Evolutionary conservation across 2,113 vertebrate genomes (phyloP), one percentile per base, ranked within the genome.

Genomic region (Sinocyclocheilus maitianheensis): DNA sequence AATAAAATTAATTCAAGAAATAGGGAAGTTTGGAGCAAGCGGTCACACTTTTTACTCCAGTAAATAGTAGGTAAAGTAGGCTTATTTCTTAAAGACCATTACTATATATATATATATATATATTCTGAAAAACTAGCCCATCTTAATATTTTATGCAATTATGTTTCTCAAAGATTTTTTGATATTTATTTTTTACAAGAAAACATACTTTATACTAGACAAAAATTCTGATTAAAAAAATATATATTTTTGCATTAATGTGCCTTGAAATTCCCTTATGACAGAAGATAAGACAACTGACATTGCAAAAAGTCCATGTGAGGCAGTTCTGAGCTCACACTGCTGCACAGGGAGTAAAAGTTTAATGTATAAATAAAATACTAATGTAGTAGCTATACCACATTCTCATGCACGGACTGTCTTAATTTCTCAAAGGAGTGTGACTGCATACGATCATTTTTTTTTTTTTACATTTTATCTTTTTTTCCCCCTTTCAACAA

Each of bases 261-360:
- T n/a, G 20, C 10, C 37, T 72, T 10, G 11, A 12, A 74, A 74
- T 13, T 43, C 20, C 20, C 20, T 43, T 40, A n/a, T 22, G 71
- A 43, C 1, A 22, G 12, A 80, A 12, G 22, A n/a, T 16, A 40
- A 24, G 20, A 60, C 12, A n/a, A 4, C 5, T 43, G 58, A 62
- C 58, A 24, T 24, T 80, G 58, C 37, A 80, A 60, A n/a, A 6
- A 24, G 77, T 10, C 11, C 34, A 62, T 58, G 22, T 34, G 26
- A 78, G 30, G 30, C 1, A 2, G 7, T 37, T 34, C 18, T 40
- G 13, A 80, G 77, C 20, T 16, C 22, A 62, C 55, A 80, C 30
- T 58, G 22, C 37, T 55, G 53, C 53, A 78, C 53, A 60, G 77
- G 18, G 30, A n/a, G 53, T 37, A 78, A 78, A 78, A 78, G 18